phyloP scores from a whole-genome alignment of 2,113 vertebrate genomes.

The Lamprotornis superbus region DNA sequence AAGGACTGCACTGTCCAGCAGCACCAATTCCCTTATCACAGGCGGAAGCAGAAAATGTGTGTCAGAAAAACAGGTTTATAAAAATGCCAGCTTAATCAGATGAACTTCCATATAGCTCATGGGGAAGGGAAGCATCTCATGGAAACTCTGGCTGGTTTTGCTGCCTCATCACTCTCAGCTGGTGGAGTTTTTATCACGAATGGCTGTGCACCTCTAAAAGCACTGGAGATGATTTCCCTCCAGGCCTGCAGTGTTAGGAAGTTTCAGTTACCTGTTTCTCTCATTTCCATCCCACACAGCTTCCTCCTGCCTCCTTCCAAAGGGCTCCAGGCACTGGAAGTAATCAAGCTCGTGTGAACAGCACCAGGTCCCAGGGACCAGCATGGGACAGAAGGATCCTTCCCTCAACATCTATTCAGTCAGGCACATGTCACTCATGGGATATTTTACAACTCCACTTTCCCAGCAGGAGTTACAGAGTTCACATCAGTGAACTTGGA shows the following conservation, averaged over 20 bases:
- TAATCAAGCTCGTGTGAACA: neutral
- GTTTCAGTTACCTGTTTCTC: neutral
- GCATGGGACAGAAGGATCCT: accelerated
- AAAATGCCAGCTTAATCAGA: neutral
- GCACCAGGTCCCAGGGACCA: neutral
- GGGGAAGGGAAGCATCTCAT: neutral
- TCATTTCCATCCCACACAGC: neutral
- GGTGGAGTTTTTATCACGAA: neutral
- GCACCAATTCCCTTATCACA: neutral
- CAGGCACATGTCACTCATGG: accelerated
- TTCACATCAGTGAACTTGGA: neutral
- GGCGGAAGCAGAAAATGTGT: neutral
- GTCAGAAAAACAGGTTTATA: neutral
- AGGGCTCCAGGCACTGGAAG: neutral
- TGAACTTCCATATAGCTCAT: neutral
- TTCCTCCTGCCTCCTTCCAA: neutral
- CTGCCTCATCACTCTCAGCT: neutral
- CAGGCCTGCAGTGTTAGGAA: neutral
- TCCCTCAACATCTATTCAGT: neutral
- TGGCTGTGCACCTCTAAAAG: neutral
- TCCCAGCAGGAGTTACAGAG: neutral
- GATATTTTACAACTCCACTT: neutral
- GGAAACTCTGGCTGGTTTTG: neutral
- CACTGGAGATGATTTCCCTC: neutral
- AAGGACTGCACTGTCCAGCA: neutral